phyloP scores from a whole-genome alignment of 2,113 vertebrate genomes.

The Cardinalis cardinalis region DNA sequence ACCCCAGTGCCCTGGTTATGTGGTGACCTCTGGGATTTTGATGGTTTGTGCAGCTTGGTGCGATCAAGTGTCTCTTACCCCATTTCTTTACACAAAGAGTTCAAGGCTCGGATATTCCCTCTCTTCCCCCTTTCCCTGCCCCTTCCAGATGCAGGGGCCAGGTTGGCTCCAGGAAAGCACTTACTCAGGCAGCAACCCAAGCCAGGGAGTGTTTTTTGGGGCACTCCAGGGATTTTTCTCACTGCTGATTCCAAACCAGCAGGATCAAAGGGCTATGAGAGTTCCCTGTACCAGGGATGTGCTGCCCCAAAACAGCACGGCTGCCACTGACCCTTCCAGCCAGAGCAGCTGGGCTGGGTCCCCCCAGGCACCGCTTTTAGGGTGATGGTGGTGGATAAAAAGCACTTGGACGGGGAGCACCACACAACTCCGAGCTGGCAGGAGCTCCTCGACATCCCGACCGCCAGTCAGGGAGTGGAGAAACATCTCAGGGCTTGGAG shows the following conservation, averaged over 20 bases:
- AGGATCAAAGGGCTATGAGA: slow-evolving; percentile 21
- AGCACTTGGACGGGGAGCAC: not conserved
- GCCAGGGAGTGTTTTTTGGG: not conserved
- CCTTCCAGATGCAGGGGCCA: slow-evolving; percentile 7
- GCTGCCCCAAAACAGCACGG: not conserved
- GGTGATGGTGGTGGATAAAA: not conserved
- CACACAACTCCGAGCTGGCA: not conserved
- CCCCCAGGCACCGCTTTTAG: not conserved
- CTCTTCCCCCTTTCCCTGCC: not conserved
- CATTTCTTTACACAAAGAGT: not conserved
- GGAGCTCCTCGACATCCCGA: not conserved
- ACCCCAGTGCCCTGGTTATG: not conserved
- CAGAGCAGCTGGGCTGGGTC: not conserved
- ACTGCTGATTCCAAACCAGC: slow-evolving; percentile 1
- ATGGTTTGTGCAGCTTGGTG: not conserved
- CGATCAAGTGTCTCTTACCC: not conserved
- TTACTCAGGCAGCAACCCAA: slow-evolving; percentile 7
- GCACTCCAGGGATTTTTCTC: not conserved
- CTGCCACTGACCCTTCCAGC: not conserved
- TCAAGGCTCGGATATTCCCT: slow-evolving; percentile 34
- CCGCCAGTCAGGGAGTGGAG: not conserved
- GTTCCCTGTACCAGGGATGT: not conserved
- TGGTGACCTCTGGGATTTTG: slow-evolving; percentile 13
- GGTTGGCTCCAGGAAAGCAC: not conserved
- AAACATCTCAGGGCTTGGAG: not conserved